phyloP scores from a whole-genome alignment of 1,140 invertebrate genomes.

The Bursaphelenchus mucronatus region DNA sequence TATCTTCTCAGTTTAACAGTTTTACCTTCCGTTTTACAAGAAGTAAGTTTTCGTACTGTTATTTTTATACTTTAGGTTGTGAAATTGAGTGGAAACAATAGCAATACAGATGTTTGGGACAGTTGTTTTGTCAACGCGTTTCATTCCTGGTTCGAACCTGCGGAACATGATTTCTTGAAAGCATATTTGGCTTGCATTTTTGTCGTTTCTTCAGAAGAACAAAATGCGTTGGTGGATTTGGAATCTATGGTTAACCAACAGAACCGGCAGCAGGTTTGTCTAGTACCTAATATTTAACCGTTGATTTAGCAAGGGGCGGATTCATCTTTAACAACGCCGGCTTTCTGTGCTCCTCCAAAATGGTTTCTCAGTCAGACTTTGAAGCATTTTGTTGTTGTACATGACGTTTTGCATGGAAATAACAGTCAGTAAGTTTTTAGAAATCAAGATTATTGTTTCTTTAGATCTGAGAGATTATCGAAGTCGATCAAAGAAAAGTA shows the following conservation, averaged over 20 bases:
- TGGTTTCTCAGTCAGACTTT: constrained; percentile 82
- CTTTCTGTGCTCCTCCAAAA: constrained; percentile 64
- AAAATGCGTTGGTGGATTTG: constrained; percentile 43
- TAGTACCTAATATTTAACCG: neutral
- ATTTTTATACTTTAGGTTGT: constrained; percentile 20
- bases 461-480: constrained; percentile 39
- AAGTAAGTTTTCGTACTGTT: constrained; percentile 26
- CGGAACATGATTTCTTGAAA: constrained; percentile 47
- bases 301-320: too few species aligned
- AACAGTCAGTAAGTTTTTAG: constrained; percentile 64
- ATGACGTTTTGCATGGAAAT: constrained; percentile 73
- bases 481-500: neutral
- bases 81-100: neutral
- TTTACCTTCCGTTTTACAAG: constrained; percentile 43
- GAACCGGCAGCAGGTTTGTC: constrained; percentile 39
- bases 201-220: constrained; percentile 45
- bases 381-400: constrained; percentile 81
- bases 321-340: constrained; percentile 23
- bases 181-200: constrained; percentile 46
- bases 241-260: constrained; percentile 36
- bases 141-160: constrained; percentile 51
- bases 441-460: constrained; percentile 15
- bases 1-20: constrained; percentile 44
- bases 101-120: constrained; percentile 27
- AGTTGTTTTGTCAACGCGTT: constrained; percentile 35